Evolutionary conservation across 2,888 invertebrate genomes (phyloP).

Genomic region (Colostygia pectinataria): DNA sequence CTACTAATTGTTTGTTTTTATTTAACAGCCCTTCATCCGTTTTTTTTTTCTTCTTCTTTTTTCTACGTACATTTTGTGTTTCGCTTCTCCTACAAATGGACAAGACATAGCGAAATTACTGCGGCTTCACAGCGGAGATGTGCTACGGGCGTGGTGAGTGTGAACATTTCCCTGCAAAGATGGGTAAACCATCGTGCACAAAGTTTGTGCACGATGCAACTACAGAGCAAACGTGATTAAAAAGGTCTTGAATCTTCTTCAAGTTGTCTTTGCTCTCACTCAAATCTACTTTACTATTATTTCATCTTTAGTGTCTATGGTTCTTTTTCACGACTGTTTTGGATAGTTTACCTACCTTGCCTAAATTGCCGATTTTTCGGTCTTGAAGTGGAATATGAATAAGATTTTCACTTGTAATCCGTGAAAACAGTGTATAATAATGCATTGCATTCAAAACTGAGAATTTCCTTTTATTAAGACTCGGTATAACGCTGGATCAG

Average conservation of each 20-base stretch:
- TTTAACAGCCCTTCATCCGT: too few relatives aligned
- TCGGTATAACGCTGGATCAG: constrained; percentile 65
- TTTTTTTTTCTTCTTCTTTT: too few relatives aligned
- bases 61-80: too few relatives aligned
- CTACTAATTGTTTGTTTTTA: too few relatives aligned
- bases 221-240: too few relatives aligned
- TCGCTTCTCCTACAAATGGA: too few relatives aligned
- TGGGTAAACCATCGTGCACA: too few relatives aligned
- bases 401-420: constrained; percentile 54
- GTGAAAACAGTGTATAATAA: constrained; percentile 57
- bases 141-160: too few relatives aligned
- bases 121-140: too few relatives aligned
- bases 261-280: constrained; percentile 3
- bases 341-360: constrained; percentile 79
- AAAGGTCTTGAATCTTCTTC: constrained; percentile 30
- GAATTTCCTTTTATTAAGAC: constrained; percentile 45
- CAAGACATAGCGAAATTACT: too few relatives aligned
- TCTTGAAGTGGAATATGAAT: constrained; percentile 64
- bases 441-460: constrained; percentile 63
- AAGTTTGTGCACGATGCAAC: too few relatives aligned
- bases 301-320: constrained; percentile 65
- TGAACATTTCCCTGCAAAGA: too few relatives aligned
- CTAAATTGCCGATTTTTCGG: constrained; percentile 78
- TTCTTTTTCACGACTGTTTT: constrained; percentile 82
- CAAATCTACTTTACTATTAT: constrained; percentile 33